phyloP scores from a whole-genome alignment of 2,888 invertebrate genomes.

The Metellina segmentata region DNA sequence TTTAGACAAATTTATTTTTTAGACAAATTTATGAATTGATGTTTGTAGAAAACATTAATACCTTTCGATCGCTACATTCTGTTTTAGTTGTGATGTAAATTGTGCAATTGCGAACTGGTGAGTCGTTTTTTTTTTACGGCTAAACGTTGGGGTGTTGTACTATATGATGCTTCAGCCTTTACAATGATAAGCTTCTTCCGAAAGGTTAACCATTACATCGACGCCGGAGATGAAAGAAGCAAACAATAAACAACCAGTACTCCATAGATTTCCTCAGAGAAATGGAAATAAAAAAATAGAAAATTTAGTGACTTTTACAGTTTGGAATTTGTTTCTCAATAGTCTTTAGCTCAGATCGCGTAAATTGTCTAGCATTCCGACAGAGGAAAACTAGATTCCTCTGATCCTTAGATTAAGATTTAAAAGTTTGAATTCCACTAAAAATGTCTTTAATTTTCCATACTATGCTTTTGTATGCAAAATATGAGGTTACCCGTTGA shows the following conservation, averaged over 20 bases:
- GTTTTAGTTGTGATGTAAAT: too few relatives aligned
- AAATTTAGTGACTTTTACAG: constrained; percentile 5
- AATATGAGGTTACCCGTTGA: too few relatives aligned
- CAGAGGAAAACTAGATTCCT: not conserved
- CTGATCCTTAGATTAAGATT: not conserved
- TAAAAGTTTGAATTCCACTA: too few relatives aligned
- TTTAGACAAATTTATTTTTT: too few relatives aligned
- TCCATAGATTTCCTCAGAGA: constrained; percentile 9
- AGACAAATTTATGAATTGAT: too few relatives aligned
- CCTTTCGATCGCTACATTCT: too few relatives aligned
- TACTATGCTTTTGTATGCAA: too few relatives aligned
- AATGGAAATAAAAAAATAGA: not conserved
- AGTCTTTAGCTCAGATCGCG: constrained; percentile 34
- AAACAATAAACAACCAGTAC: not conserved
- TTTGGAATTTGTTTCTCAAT: constrained; percentile 42
- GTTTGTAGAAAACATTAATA: too few relatives aligned
- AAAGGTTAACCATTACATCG: constrained; percentile 43
- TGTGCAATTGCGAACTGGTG: too few relatives aligned
- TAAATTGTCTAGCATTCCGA: constrained; percentile 21
- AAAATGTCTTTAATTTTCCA: too few relatives aligned
- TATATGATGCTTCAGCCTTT: constrained; percentile 41
- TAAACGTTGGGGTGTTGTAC: too few relatives aligned
- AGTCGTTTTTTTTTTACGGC: too few relatives aligned
- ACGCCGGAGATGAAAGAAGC: constrained; percentile 13
- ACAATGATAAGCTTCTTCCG: constrained; percentile 30